Percentiles rank a stretch among this genome's conserved stretches.
phyloP scores from a whole-genome alignment of 2,888 invertebrate genomes.

The Cheilosia soror region DNA sequence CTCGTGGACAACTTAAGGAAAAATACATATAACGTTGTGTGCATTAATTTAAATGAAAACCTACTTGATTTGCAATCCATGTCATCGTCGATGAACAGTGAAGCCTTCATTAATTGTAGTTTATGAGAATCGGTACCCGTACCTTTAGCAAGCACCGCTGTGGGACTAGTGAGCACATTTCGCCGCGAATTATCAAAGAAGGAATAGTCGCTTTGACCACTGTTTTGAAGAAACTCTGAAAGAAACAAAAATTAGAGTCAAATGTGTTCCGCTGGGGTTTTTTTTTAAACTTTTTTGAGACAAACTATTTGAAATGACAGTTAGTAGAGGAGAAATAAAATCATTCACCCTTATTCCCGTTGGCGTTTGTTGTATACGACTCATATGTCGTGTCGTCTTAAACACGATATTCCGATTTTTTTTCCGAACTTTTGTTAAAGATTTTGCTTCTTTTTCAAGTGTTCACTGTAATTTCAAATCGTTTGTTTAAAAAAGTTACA shows the following conservation, averaged over 20 bases:
- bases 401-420: too few relatives aligned
- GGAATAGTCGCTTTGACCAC: constrained; percentile 78
- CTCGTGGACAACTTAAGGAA: constrained; percentile 72
- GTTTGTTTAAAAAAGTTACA: too few relatives aligned
- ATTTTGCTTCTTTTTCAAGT: too few relatives aligned
- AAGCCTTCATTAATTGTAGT: constrained; percentile 93
- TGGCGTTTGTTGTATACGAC: too few relatives aligned
- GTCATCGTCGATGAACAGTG: constrained; percentile 85
- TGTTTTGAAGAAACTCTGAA: constrained; percentile 80
- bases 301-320: too few relatives aligned
- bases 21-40: neutral
- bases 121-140: constrained; percentile 87
- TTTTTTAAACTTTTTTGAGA: too few relatives aligned
- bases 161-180: constrained; percentile 85
- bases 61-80: constrained; percentile 80
- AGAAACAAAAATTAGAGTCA: neutral
- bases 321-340: too few relatives aligned
- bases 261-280: too few relatives aligned
- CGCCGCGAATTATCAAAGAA: constrained; percentile 78
- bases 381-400: too few relatives aligned
- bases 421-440: too few relatives aligned
- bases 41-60: neutral
- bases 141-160: constrained; percentile 86
- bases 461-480: too few relatives aligned
- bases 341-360: too few relatives aligned